Evolutionary conservation across 2,797 vertebrate genomes (phyloP).

Genomic region (Pseudocheirus occidentalis): DNA sequence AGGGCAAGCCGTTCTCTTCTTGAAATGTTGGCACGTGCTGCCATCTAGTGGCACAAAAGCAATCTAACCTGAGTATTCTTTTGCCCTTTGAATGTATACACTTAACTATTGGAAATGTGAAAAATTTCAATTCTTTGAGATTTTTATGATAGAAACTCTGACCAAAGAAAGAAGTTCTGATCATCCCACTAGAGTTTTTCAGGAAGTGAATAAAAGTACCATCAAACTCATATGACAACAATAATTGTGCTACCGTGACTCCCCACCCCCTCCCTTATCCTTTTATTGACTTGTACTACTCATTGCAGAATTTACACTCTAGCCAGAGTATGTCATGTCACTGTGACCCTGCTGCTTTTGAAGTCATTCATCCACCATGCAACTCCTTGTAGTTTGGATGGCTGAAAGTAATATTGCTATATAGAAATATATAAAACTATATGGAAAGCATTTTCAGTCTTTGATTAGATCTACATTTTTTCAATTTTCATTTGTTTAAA

Average conservation of each 20-base stretch:
- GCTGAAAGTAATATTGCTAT: constrained; percentile 74
- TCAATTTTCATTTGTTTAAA: neutral
- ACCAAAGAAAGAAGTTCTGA: neutral
- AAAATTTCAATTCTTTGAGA: neutral
- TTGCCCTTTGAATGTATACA: neutral
- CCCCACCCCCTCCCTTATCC: neutral
- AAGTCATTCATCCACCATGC: constrained; percentile 36
- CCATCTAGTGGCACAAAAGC: constrained; percentile 81
- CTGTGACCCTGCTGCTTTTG: constrained; percentile 44
- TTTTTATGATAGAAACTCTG: neutral
- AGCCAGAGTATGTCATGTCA: neutral
- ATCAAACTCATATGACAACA: neutral
- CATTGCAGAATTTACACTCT: neutral
- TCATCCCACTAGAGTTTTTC: neutral
- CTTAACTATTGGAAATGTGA: neutral
- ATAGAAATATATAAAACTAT: constrained; percentile 55
- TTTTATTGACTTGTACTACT: constrained; percentile 23
- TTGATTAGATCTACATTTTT: neutral
- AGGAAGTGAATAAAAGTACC: neutral
- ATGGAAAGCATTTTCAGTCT: constrained; percentile 30
- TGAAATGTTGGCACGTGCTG: constrained; percentile 71
- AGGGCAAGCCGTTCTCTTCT: neutral
- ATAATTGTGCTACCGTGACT: neutral
- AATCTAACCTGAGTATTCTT: neutral
- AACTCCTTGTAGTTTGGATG: constrained; percentile 61